phyloP scores from a whole-genome alignment of 2,797 vertebrate genomes.

The Chelonia mydas region DNA sequence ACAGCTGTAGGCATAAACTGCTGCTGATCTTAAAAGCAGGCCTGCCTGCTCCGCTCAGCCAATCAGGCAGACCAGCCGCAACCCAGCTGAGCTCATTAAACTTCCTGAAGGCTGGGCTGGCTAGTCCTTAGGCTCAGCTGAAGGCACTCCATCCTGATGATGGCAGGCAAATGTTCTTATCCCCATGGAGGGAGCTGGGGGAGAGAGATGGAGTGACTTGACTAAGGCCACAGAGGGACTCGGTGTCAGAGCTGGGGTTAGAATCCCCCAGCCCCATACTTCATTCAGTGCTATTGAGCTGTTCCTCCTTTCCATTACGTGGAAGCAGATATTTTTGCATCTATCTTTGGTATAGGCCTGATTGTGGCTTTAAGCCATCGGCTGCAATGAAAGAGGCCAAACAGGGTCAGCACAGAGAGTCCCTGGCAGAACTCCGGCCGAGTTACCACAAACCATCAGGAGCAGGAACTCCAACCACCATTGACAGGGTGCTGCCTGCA shows the following conservation, averaged over 20 bases:
- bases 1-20: not conserved
- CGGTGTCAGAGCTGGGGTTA: accelerated
- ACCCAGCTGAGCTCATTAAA: not conserved
- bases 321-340: not conserved
- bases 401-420: not conserved
- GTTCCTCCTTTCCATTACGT: not conserved
- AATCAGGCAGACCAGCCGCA: not conserved
- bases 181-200: not conserved
- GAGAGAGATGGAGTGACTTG: not conserved
- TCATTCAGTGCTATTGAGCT: not conserved
- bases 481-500: not conserved
- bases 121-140: not conserved
- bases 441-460: not conserved
- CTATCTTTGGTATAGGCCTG: not conserved
- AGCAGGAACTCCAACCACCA: not conserved
- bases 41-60: not conserved
- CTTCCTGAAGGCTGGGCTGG: not conserved
- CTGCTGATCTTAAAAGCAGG: not conserved
- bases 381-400: not conserved
- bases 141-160: not conserved
- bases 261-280: too few species aligned
- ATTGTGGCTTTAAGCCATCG: accelerated
- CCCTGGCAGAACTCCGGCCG: not conserved
- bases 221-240: accelerated
- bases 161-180: not conserved